A percentile compares a stretch with the other conserved stretches of the same genome.
These are phyloP conservation scores for Drosophila testacea DNA, from an alignment of 2,888 invertebrate genomes.

Conservation along the genomic window DNA sequence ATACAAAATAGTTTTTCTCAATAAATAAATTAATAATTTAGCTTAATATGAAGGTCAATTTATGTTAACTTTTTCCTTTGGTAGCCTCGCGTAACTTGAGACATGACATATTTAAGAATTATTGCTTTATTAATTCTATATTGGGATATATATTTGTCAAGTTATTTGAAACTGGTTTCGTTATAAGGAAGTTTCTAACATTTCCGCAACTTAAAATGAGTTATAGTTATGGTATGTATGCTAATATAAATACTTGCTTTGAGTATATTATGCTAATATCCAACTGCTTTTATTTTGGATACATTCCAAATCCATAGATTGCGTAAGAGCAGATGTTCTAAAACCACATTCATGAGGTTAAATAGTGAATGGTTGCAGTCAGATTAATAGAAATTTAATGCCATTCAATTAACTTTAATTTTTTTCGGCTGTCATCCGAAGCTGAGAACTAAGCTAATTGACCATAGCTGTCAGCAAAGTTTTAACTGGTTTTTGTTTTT, in stretches of 20 bases:
- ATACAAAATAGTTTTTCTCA: no score
- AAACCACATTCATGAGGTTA: no score
- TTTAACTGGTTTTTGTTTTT: slow-evolving; percentile 54
- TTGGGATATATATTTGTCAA: slow-evolving; percentile 21
- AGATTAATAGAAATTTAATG: slow-evolving; percentile 33
- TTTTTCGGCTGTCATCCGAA: slow-evolving; percentile 35
- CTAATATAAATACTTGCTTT: slow-evolving; percentile 20
- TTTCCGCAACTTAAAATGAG: slow-evolving; percentile 63
- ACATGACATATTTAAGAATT: slow-evolving; percentile 35
- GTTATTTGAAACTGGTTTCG: slow-evolving; percentile 49
- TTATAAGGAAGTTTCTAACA: slow-evolving; percentile 62
- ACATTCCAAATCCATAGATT: slow-evolving; percentile 10
- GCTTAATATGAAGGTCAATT: slow-evolving; percentile 35
- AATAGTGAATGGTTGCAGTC: slow-evolving; percentile 18
- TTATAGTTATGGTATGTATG: slow-evolving; percentile 39
- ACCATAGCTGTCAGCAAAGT: slow-evolving; percentile 62
- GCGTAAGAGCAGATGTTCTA: slow-evolving; percentile 26
- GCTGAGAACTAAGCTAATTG: slow-evolving; percentile 69
- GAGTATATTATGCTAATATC: slow-evolving; percentile 49
- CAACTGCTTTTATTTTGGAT: not conserved
- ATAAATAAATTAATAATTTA: slow-evolving; percentile 50
- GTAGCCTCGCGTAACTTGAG: not conserved
- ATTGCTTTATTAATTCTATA: slow-evolving; percentile 41
- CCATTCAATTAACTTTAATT: slow-evolving; percentile 39
- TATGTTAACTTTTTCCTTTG: slow-evolving; percentile 6